Evolutionary conservation across 2,888 invertebrate species (phyloP), one percentile per base, ranked within the genome.

Genomic region (Caenorhabditis macrosperma): DNA sequence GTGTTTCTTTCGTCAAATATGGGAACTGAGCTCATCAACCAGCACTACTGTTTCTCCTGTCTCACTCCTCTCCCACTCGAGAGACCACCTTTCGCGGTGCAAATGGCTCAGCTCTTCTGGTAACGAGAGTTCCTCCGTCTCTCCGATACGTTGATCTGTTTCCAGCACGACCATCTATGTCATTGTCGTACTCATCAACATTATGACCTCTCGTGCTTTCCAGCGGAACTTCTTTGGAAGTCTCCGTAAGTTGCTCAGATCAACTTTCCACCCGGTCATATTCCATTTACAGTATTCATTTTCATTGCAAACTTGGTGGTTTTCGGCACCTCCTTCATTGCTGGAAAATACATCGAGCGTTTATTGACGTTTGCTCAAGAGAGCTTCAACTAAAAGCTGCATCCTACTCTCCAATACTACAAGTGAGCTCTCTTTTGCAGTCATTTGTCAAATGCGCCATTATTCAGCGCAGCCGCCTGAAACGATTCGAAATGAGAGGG

Each of bases 401-500:
- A 38, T 3, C 15, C 38, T 12, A 38, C 3, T 12, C 15, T 33
- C 33, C 33, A 33, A 10, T 33, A 33, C 10, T 33, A 7, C 44
- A 44, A 44, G 44, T 44, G 44, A 44, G 44, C 44, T 17, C 17
- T 3, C 4, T 44, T n/a, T n/a, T 17, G 3, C 2, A 12, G 9
- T 2, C 38, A 17, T 9, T 17, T 17, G n/a, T 17, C 5, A 44
- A 44, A 44, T 10, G 44, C 44, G 2, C 44, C 20, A 2, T 44
- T 17, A n/a, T 44, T 44, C 17, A 44, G 44, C n/a, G 44, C 44
- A 17, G 5, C 17, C 17, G 44, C 44, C 2, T 44, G 44, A 44
- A n/a, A 17, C 44, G 17, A 48, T 26, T 57, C 35, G 22, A 26
- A 55, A 55, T 35, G 57, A 68, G 46, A 57, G 9, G 68, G 20